Evolutionary conservation across 2,888 invertebrate species (phyloP).

Genomic region (Acanthosepion esculentum): DNA sequence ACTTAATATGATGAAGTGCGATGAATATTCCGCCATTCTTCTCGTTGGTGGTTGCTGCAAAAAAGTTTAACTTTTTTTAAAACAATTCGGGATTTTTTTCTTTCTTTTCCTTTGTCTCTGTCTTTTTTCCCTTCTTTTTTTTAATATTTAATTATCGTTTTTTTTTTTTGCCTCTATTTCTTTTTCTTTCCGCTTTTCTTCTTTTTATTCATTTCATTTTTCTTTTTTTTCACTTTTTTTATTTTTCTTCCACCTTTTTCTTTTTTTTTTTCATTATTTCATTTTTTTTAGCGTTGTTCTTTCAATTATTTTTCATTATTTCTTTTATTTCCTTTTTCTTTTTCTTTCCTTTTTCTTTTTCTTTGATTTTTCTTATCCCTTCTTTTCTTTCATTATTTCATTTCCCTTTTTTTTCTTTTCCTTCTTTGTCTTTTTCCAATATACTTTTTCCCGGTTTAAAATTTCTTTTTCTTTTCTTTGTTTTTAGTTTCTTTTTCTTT

Average conservation of each 20-base stretch:
- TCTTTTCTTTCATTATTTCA: not conserved
- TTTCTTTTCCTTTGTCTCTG: not conserved
- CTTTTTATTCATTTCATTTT: not conserved
- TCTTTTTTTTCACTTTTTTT: not conserved
- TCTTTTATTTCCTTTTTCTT: too few relatives aligned
- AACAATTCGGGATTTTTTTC: not conserved
- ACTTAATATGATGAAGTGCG: too few relatives aligned
- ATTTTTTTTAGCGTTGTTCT: too few relatives aligned
- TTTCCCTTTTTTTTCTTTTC: not conserved
- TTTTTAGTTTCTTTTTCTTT: not conserved
- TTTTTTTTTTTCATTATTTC: not conserved
- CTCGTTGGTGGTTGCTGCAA: too few relatives aligned
- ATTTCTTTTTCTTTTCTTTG: not conserved
- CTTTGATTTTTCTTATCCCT: not conserved
- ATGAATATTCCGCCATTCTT: too few relatives aligned
- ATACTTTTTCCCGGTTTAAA: too few relatives aligned
- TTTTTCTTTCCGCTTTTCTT: not conserved
- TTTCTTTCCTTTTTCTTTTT: too few relatives aligned
- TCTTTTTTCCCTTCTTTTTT: not conserved
- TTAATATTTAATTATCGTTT: not conserved
- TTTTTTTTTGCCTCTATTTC: not conserved
- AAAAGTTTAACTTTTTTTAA: not conserved
- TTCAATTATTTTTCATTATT: too few relatives aligned
- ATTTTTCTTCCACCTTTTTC: not conserved
- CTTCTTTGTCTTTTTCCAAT: not conserved